Conservation (phyloP, 2,888 invertebrate species). For the Lasius fuliginosus region DNA sequence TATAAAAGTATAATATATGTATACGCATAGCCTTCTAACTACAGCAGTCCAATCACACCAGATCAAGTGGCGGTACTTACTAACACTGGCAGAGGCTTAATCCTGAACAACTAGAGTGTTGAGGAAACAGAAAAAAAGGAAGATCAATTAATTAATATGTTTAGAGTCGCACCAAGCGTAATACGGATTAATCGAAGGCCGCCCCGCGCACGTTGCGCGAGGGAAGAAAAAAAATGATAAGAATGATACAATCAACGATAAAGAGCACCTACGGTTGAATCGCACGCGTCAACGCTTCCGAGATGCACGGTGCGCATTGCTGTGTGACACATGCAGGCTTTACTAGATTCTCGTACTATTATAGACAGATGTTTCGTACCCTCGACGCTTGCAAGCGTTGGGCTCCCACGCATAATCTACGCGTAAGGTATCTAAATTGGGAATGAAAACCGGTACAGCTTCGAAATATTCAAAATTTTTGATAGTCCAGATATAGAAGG, state of each 20-base stretch:
- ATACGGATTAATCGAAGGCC: constrained; percentile 44
- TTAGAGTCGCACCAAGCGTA: constrained; percentile 65
- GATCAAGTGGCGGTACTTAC: constrained; percentile 93
- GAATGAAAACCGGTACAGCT: background rate
- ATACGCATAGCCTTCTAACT: constrained; percentile 86
- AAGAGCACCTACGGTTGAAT: constrained; percentile 68
- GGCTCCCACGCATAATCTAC: constrained; percentile 21
- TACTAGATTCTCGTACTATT: constrained; percentile 62
- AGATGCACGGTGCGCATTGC: constrained; percentile 76
- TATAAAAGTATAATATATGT: constrained; percentile 61
- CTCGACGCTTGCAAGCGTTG: constrained; percentile 36
- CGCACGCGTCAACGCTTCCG: constrained; percentile 77
- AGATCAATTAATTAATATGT: constrained; percentile 82
- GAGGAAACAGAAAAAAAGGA: constrained; percentile 87
- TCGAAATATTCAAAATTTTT: background rate
- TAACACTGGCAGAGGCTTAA: constrained; percentile 99
- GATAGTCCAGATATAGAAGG: background rate
- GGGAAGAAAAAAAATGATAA: constrained; percentile 48
- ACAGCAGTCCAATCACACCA: constrained; percentile 87
- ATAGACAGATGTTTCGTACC: constrained; percentile 57
- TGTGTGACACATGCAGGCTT: constrained; percentile 75
- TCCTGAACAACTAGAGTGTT: constrained; percentile 97
- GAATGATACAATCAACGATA: constrained; percentile 60
- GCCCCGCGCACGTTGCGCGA: constrained; percentile 29
- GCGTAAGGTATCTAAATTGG: constrained; percentile 30